Conservation (phyloP, 2,888 invertebrate species). For the Xestia rhomboidea region DNA sequence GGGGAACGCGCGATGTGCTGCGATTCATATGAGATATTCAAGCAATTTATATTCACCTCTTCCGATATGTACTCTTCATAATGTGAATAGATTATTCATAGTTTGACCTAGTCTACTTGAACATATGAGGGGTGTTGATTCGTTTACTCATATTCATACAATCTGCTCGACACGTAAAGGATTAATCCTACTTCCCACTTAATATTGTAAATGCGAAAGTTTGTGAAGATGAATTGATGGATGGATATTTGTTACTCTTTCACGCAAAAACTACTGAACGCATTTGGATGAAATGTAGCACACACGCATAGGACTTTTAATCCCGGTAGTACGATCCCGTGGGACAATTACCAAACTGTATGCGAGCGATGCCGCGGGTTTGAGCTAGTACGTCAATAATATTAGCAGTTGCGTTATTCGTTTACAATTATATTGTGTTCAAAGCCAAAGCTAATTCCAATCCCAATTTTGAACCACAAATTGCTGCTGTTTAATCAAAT, state of each 20-base stretch:
- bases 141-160: slow-evolving; percentile 48
- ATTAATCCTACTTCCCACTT: slow-evolving; percentile 1
- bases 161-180: slow-evolving; percentile 11
- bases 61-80: slow-evolving; percentile 14
- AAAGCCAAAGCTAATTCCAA: slow-evolving; percentile 37
- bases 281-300: too few relatives aligned
- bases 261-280: too few relatives aligned
- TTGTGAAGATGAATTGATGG: too few relatives aligned
- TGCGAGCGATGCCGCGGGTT: too few relatives aligned
- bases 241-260: too few relatives aligned
- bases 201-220: too few relatives aligned
- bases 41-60: slow-evolving; percentile 22
- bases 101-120: slow-evolving; percentile 17
- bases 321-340: too few relatives aligned
- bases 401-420: slow-evolving; percentile 8
- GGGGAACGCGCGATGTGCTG: slow-evolving; percentile 7
- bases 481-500: slow-evolving; percentile 31
- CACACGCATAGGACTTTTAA: too few relatives aligned
- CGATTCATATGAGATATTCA: slow-evolving; percentile 27
- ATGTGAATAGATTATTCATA: slow-evolving; percentile 43
- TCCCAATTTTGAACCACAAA: slow-evolving; percentile 44
- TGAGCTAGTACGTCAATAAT: slow-evolving; percentile 5
- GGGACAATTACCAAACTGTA: too few relatives aligned
- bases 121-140: slow-evolving; percentile 18
- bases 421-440: slow-evolving; percentile 41